These are phyloP conservation scores for Dicentrarchus labrax DNA, from an alignment of 2,113 vertebrate genomes.

Conservation along the genomic window DNA sequence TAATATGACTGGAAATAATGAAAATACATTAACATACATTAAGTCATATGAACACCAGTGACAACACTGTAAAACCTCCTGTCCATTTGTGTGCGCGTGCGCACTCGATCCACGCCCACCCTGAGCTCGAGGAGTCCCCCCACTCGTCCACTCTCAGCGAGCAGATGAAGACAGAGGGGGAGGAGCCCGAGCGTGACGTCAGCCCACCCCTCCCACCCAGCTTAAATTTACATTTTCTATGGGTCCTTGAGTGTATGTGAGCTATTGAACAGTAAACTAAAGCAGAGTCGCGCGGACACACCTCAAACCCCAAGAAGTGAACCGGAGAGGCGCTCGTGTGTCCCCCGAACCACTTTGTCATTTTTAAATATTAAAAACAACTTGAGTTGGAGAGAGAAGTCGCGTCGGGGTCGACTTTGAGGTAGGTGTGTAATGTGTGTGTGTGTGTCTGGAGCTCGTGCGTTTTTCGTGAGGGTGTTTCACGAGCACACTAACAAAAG, in stretches of 20 bases:
- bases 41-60: too few species aligned
- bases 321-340: constrained; percentile 60
- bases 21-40: too few species aligned
- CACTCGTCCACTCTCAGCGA: constrained; percentile 22
- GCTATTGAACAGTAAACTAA: constrained; percentile 71
- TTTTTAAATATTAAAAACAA: constrained; percentile 63
- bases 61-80: too few species aligned
- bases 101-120: constrained; percentile 56
- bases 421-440: constrained; percentile 72
- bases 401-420: constrained; percentile 72
- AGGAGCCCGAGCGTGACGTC: constrained; percentile 57
- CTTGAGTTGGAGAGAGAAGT: constrained; percentile 74
- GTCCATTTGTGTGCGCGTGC: neutral
- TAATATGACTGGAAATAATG: neutral
- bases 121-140: constrained; percentile 74
- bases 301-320: constrained; percentile 73
- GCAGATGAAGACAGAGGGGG: constrained; percentile 47
- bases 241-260: constrained; percentile 69
- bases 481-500: constrained; percentile 77
- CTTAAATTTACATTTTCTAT: constrained; percentile 83
- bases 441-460: constrained; percentile 46
- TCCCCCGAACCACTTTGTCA: constrained; percentile 62
- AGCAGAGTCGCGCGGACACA: constrained; percentile 71
- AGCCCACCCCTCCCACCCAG: constrained; percentile 69
- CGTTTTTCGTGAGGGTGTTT: constrained; percentile 42